A percentile compares a stretch with the other conserved stretches of the same genome.
Evolutionary conservation across 2,888 invertebrate genomes (phyloP).

Genomic region (Arctia plantaginis): DNA sequence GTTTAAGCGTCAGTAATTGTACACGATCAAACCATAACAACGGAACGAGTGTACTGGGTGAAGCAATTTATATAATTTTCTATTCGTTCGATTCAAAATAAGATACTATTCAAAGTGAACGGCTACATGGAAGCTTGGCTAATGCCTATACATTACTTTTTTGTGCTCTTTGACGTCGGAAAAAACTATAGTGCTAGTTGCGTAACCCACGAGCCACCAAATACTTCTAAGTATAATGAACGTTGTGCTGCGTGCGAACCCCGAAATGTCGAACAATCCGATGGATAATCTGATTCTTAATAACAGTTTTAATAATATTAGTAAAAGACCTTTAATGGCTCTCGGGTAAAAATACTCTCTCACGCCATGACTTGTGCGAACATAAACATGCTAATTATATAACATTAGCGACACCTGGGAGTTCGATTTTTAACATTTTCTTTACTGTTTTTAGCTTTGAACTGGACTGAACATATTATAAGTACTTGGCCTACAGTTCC

Average conservation of each 20-base stretch:
- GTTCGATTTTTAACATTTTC: not conserved
- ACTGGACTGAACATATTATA: no score
- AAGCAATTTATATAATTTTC: conserved; percentile 79
- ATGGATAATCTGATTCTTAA: conserved; percentile 50
- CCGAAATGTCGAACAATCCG: conserved; percentile 59
- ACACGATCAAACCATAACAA: conserved; percentile 64
- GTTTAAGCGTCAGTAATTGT: conserved; percentile 63
- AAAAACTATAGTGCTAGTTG: conserved; percentile 57
- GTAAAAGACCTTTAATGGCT: conserved; percentile 48
- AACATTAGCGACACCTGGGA: conserved; percentile 20
- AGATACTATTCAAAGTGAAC: conserved; percentile 74
- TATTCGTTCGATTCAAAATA: conserved; percentile 72
- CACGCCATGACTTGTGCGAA: conserved; percentile 40
- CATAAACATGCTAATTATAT: conserved; percentile 34
- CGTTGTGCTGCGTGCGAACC: conserved; percentile 57
- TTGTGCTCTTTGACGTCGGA: conserved; percentile 60
- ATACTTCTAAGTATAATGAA: conserved; percentile 37
- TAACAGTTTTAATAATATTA: conserved; percentile 52
- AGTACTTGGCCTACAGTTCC: not conserved
- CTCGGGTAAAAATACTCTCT: conserved; percentile 37
- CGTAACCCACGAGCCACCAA: conserved; percentile 57
- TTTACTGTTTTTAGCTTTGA: no score
- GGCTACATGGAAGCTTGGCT: conserved; percentile 65
- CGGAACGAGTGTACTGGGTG: conserved; percentile 65
- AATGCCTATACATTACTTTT: conserved; percentile 74